Evolutionary conservation across 2,888 invertebrate species (phyloP), one percentile per base, ranked within the genome.

Genomic region (Venusia cambrica): DNA sequence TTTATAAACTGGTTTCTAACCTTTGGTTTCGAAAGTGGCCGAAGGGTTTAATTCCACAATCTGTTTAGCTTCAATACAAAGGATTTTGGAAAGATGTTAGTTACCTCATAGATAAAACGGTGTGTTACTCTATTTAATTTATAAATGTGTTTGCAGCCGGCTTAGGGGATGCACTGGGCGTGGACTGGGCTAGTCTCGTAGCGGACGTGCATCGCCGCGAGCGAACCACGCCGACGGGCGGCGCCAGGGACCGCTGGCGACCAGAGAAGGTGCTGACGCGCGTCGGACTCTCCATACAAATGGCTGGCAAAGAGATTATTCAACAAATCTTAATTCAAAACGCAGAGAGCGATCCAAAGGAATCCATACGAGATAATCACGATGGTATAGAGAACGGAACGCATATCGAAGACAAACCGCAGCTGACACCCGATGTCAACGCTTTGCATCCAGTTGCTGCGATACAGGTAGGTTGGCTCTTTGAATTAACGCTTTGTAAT

Each of bases 121-220:
- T n/a, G n/a, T n/a, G n/a, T n/a, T n/a, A n/a, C n/a, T n/a, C n/a
- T n/a, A 4, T 19, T 11, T 17, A 6, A 22, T 18, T 17, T 12
- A 2, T 35, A n/a, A n/a, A n/a, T n/a, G n/a, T n/a, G n/a, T n/a
- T 57, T 64, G 6, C 42, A 85, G 85, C 83, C 78, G 91, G 93
- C 15, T 90, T 97, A 43, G 96, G 96, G 2, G 97, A 97, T 75
- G 96, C 96, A n/a, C 79, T 97, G 12, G 97, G 97, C n/a, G 97
- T 97, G 1, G 97, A 97, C 75, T 97, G 97, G 97, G 94, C 95
- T 5, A 95, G 95, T 66, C 87, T 97, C 22, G 93, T 95, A 0
- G 93, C 93, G 1, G 95, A 95, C 73, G 93, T 94, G 2, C 89
- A 90, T 15, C 73, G 87, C 5, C 76, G 87, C 2, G 85, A 83